Evolutionary conservation across 2,113 vertebrate species (phyloP), one percentile per base, ranked within the genome.

Genomic region (Calyptomena viridis): DNA sequence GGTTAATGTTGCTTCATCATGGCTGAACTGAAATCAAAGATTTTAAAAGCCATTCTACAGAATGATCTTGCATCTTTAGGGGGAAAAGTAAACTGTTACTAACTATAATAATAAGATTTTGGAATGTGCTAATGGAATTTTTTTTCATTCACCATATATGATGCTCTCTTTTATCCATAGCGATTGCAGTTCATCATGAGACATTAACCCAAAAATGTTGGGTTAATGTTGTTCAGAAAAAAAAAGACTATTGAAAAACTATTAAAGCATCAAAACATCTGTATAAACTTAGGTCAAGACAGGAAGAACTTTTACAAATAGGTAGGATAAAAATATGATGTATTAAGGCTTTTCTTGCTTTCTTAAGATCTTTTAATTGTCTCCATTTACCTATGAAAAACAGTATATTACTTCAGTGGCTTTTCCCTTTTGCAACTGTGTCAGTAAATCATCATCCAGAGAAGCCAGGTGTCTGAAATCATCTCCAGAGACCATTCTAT

Each of bases 1-100:
- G 76, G 94, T 92, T 95, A 96, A 82, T 60, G 39, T 79, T 93
- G 80, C n/a, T 81, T 96, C 81, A 76, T 89, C 86, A 50, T 73
- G 35, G 66, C 42, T 84, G 88, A 90, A 89, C 66, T 86, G 84
- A 96, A 96, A 92, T 71, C 56, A 87, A 81, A 90, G 68, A 95
- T 81, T 90, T 92, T 30, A 92, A 89, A 96, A 87, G 77, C 72
- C 76, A 82, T 93, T 96, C 56, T 90, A 64, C 44, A 84, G 74
- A 89, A 84, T 27, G 37, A 78, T 84, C 25, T 53, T 84, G 73
- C n/a, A 76, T 90, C 75, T 95, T 90, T 62, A 90, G 21, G 37
- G 31, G 58, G 13, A 83, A 79, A 90, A 78, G 25, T 30, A 77
- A 94, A 75, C 52, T 53, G 46, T 72, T 93, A 87, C 68, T 84